Evolutionary conservation across 2,888 invertebrate genomes (phyloP), one percentile per base, ranked within the genome.

Genomic region (Rugalucina vietnamica): DNA sequence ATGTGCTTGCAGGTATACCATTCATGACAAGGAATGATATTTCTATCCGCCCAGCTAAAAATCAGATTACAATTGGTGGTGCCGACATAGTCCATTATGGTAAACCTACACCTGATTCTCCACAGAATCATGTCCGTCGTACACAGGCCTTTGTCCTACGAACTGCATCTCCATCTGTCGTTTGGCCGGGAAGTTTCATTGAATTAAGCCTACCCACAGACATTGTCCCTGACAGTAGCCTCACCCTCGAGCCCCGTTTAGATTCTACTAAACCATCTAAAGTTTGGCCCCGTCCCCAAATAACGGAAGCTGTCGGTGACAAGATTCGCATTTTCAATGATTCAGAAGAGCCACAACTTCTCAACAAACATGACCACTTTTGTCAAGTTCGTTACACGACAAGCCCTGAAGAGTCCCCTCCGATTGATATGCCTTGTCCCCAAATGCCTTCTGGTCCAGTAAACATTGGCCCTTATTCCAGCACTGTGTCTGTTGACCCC

Each of bases 11-110:
- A 0, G 90, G 90, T 1, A 87, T 84, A 14, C 87, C 89, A 0
- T 90, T 89, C 43, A 88, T 91, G 85, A 76, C 73, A 34, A 18
- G 12, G 14, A 91, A 89, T 82, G 91, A 89, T 43, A 83, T 91
- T 39, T 27, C 81, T 3, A 70, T 89, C n/a, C 81, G 87, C 14
- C 86, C 87, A 5, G 79, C 85, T 21, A 86, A 80, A 50, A 81
- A 79, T 36, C 60, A 80, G 75, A 76, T 89, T 4, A 76, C 70
- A 1, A 80, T 89, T 14, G 60, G 70, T 37, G 81, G 73, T 39
- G 50, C 69, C 57, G 65, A 36, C 29, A 43, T 43, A 0, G 60
- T 85, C 12, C 21, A n/a, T 29, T 86, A 84, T 39, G 49, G 50
- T n/a, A 3, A 37, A 1, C 1, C 2, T n/a, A 36, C 3, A 24